Percentiles rank a stretch among this genome's conserved stretches.
phyloP scores from a whole-genome alignment of 2,797 vertebrate genomes.

The Bryconaethiops microstoma region DNA sequence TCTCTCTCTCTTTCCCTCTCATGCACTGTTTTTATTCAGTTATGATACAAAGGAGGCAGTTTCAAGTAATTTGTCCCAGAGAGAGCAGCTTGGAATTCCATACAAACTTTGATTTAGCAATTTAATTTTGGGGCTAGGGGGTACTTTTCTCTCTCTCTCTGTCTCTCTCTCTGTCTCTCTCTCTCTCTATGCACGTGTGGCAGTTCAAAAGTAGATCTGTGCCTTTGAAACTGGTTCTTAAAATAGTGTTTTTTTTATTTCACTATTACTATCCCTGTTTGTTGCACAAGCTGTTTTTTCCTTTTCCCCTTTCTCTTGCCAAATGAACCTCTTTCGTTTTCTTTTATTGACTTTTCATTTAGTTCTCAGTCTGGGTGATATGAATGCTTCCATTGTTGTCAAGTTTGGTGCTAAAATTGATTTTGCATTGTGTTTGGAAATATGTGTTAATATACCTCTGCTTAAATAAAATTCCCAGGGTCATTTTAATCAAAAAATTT shows the following conservation, averaged over 20 bases:
- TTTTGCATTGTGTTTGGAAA: no score
- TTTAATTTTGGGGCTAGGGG: conserved; percentile 95
- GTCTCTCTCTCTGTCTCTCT: conserved; percentile 67
- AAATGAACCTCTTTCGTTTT: background rate
- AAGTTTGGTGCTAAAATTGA: no score
- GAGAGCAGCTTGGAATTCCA: conserved; percentile 96
- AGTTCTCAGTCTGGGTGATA: background rate
- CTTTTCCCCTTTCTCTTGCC: background rate
- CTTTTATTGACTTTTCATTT: background rate
- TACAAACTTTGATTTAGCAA: conserved; percentile 99
- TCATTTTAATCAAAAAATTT: no score
- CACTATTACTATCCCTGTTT: conserved; percentile 24
- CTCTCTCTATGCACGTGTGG: conserved; percentile 66
- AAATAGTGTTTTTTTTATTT: conserved; percentile 55
- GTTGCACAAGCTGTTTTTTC: background rate
- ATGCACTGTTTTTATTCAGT: conserved; percentile 94
- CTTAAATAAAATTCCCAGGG: no score
- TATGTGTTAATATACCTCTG: no score
- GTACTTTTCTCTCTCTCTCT: conserved; percentile 29
- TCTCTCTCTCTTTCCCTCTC: conserved; percentile 84
- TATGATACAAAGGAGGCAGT: conserved; percentile 99
- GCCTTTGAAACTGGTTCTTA: conserved; percentile 60
- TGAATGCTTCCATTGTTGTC: background rate
- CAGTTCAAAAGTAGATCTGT: conserved; percentile 49
- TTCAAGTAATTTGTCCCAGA: conserved; percentile 99